These are phyloP conservation scores for Gallinago undulata DNA, from an alignment of 2,113 vertebrate species.

Conservation along the genomic window DNA sequence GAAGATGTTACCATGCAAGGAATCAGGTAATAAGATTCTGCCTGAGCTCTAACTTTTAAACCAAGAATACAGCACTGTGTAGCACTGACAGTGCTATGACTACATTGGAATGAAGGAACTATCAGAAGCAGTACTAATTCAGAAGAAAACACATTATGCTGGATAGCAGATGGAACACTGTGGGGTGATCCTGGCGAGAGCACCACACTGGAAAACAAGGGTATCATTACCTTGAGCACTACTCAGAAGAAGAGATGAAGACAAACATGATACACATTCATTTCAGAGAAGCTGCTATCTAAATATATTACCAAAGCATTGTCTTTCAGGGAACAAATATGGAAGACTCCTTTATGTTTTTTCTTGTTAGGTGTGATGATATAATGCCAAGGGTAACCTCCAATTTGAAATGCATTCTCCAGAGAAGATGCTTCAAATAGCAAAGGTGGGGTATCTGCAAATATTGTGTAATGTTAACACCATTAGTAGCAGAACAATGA, in stretches of 20 bases:
- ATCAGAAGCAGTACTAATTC: background rate
- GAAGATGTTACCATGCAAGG: background rate
- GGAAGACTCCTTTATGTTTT: slow-evolving; percentile 87
- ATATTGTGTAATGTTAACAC: slow-evolving; percentile 41
- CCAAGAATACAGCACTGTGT: background rate
- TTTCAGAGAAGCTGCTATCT: slow-evolving; percentile 29
- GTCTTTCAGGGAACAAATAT: slow-evolving; percentile 90
- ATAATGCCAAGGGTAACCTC: slow-evolving; percentile 95
- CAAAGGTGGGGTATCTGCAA: slow-evolving; percentile 84
- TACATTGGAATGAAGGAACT: background rate
- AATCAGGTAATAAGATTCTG: background rate
- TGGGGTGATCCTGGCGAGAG: background rate
- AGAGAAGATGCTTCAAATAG: slow-evolving; percentile 90
- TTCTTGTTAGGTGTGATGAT: slow-evolving; percentile 93
- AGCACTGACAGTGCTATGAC: background rate
- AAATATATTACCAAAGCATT: slow-evolving; percentile 82
- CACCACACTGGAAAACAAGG: background rate
- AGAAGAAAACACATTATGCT: background rate
- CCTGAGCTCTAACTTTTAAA: background rate
- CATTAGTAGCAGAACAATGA: slow-evolving; percentile 46
- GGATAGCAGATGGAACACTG: background rate
- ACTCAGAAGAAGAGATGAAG: background rate
- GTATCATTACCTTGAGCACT: background rate
- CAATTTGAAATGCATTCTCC: slow-evolving; percentile 91
- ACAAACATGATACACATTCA: background rate